phyloP scores from a whole-genome alignment of 2,113 vertebrate species.

The Alethe diademata region DNA sequence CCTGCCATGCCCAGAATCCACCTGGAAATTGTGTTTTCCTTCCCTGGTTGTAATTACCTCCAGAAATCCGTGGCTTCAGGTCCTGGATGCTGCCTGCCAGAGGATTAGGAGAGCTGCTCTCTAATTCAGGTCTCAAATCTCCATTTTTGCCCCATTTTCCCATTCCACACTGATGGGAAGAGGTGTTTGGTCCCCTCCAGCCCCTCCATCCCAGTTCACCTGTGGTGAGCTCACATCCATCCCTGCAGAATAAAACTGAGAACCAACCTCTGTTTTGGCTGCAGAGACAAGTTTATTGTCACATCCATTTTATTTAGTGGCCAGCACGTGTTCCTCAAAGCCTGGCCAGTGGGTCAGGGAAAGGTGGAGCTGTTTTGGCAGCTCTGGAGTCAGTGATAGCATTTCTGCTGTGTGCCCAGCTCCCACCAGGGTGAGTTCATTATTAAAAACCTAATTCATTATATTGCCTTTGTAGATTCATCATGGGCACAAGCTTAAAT shows the following conservation, averaged over 20 bases:
- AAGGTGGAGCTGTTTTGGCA: not conserved
- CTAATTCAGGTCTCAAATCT: not conserved
- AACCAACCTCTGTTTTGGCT: not conserved
- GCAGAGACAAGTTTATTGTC: not conserved
- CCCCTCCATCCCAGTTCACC: not conserved
- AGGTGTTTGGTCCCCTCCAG: not conserved
- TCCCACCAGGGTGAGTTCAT: not conserved
- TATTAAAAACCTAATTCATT: slow-evolving; percentile 38
- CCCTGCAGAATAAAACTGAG: not conserved
- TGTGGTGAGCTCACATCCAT: not conserved
- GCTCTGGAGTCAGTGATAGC: not conserved
- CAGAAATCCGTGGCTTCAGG: fast-evolving
- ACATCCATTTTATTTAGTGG: not conserved
- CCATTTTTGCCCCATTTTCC: not conserved
- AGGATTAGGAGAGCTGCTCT: not conserved
- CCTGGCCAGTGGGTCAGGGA: not conserved
- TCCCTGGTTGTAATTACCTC: not conserved
- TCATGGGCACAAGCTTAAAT: not conserved
- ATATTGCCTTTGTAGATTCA: not conserved
- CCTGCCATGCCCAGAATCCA: not conserved
- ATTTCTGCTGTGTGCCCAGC: not conserved
- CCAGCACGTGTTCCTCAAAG: not conserved
- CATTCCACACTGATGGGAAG: fast-evolving
- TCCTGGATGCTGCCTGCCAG: not conserved
- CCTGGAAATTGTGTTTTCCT: fast-evolving